Conservation (phyloP, 2,888 invertebrate species). For the Dynastes hyllus region DNA sequence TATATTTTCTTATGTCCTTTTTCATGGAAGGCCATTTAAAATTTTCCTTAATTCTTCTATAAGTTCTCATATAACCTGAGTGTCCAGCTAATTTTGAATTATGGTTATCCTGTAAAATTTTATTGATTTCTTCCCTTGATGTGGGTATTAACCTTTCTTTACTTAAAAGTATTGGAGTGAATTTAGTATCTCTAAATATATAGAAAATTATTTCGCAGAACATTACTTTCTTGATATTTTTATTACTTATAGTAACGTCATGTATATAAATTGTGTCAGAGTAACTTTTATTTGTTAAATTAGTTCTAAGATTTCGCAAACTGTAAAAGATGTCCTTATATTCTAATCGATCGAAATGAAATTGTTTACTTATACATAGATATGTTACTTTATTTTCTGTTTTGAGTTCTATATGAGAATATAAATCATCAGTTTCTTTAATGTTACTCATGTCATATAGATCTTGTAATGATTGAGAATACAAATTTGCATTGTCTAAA, state of each 20-base stretch:
- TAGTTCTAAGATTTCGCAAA: too few species aligned
- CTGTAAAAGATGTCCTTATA: too few species aligned
- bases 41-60: neutral
- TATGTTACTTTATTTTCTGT: neutral
- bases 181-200: neutral
- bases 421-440: neutral
- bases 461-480: neutral
- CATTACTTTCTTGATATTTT: neutral
- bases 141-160: neutral
- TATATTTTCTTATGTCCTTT: too few species aligned
- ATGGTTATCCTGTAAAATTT: neutral
- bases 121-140: neutral
- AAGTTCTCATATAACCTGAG: slow-evolving; percentile 2
- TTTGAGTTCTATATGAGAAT: neutral
- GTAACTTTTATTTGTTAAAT: too few species aligned
- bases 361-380: too few species aligned
- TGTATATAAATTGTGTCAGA: neutral
- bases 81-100: slow-evolving; percentile 2
- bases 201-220: neutral
- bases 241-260: neutral
- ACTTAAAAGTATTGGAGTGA: neutral
- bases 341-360: too few species aligned
- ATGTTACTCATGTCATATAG: neutral
- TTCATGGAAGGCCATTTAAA: too few species aligned
- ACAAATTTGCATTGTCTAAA: neutral